Conservation (phyloP, 2,797 vertebrate species). For the Parauchenoglanis ngamensis region DNA sequence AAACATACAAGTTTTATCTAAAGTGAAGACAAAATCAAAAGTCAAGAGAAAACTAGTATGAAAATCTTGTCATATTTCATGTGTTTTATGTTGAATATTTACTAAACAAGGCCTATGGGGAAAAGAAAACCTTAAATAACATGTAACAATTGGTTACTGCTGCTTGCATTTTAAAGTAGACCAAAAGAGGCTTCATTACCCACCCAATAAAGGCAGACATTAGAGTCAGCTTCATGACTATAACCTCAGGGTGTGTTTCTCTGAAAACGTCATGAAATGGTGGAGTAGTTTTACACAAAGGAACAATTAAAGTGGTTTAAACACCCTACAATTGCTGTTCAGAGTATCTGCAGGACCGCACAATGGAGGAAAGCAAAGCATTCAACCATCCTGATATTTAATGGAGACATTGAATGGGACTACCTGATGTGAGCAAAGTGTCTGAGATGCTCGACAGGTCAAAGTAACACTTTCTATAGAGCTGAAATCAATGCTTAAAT, state of each 20-base stretch:
- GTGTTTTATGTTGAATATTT: background rate
- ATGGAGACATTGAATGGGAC: conserved; percentile 41
- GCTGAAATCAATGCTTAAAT: background rate
- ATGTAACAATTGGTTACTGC: background rate
- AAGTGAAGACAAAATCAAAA: background rate
- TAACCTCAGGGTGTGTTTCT: conserved; percentile 26
- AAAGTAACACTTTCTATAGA: background rate
- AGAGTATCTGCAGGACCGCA: conserved; percentile 33
- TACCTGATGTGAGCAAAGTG: conserved; percentile 44
- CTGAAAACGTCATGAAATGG: conserved; percentile 32
- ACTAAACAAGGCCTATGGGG: background rate
- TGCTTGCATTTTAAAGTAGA: conserved; percentile 1
- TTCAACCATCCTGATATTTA: conserved; percentile 42
- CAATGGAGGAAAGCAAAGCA: conserved; percentile 36
- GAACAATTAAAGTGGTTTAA: conserved; percentile 48
- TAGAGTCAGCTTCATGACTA: background rate
- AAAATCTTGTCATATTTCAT: background rate
- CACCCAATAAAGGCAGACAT: conserved; percentile 25
- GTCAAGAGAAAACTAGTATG: background rate
- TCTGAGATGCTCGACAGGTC: conserved; percentile 27
- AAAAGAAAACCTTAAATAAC: conserved; percentile 2
- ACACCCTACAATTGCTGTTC: conserved; percentile 39
- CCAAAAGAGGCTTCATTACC: conserved; percentile 16
- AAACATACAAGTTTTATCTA: conserved; percentile 17
- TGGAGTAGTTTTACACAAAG: conserved; percentile 46